Base-by-base conservation (phyloP, 1,140 invertebrate species). In the Drosophila arizonae region DNA sequence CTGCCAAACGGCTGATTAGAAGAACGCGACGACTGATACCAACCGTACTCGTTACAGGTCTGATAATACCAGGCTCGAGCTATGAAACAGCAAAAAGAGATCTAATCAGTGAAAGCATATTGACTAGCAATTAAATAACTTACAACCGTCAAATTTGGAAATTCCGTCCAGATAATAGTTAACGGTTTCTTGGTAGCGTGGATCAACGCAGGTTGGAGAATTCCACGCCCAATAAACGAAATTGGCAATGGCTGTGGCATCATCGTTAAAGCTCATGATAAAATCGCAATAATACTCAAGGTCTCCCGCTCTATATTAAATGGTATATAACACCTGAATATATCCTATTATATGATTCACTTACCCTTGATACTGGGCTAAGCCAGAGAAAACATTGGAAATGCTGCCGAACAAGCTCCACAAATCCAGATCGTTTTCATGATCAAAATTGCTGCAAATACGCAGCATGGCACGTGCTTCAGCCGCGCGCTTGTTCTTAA, bases 41-140 rank as follows among this genome's bases (percentile, higher is more conserved):
- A 97, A 33, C 96, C 96, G 81, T 95, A 97, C 91, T 97, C 96
- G 11, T 95, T 95, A 91, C 96, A 97, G 0, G 96, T 97, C 91
- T 97, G 96, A 79, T 96, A 97, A 26, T 93, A 94, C 96, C 96
- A 97, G 48, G 95, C 94, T 8, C 95, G 93, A 64, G 90, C 95
- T 91, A 17, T 30, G 5, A 17, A 58, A 9, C 6, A 13, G 1
- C 28, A 24, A 9, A 33, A 28, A 9, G 13, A 3, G 36, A 5
- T 21, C 0, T 10, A 46, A 39, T 33, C 9, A 36, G 17, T n/a
- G 1, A 21, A 39, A n/a, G 1, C 15, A 52, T 15, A 33, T 2
- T 2, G 13, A 4, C 6, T 51, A 0, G 3, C 2, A 17, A 1
- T 24, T 36, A n/a, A 11, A 21, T 4, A 57, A 85, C 88, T 71